phyloP scores from a whole-genome alignment of 2,888 invertebrate species.

The Lasioglossum figueresi region DNA sequence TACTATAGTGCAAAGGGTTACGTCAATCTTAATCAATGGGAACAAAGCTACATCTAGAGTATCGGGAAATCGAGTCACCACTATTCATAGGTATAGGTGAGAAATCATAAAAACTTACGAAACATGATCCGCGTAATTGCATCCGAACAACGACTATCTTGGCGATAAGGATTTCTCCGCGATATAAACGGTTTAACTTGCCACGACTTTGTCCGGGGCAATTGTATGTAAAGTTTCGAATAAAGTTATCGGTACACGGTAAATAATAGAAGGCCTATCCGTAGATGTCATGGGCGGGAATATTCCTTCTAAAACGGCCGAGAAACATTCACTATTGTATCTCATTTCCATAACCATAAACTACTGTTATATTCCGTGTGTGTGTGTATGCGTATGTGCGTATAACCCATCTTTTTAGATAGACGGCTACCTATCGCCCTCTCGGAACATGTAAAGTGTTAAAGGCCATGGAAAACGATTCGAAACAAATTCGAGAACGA shows the following conservation, averaged over 20 bases:
- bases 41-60: neutral
- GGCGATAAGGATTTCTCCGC: constrained; percentile 44
- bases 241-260: constrained; percentile 47
- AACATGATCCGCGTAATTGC: constrained; percentile 33
- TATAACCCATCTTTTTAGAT: neutral
- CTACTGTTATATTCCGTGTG: neutral
- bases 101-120: constrained; percentile 30
- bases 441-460: neutral
- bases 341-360: constrained; percentile 8
- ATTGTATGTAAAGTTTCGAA: constrained; percentile 22
- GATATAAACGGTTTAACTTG: constrained; percentile 22
- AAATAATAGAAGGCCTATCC: constrained; percentile 38
- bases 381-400: too few species aligned
- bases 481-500: neutral
- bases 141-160: constrained; percentile 39
- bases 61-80: neutral
- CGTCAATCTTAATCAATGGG: neutral
- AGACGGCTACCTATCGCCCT: neutral
- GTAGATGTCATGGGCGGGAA: constrained; percentile 56
- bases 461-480: neutral
- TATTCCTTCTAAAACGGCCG: constrained; percentile 24
- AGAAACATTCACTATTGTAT: constrained; percentile 36
- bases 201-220: constrained; percentile 22
- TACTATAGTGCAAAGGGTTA: too few species aligned
- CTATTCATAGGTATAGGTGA: neutral